Conservation (phyloP, 2,113 vertebrate species). For the Psettodes erumei region DNA sequence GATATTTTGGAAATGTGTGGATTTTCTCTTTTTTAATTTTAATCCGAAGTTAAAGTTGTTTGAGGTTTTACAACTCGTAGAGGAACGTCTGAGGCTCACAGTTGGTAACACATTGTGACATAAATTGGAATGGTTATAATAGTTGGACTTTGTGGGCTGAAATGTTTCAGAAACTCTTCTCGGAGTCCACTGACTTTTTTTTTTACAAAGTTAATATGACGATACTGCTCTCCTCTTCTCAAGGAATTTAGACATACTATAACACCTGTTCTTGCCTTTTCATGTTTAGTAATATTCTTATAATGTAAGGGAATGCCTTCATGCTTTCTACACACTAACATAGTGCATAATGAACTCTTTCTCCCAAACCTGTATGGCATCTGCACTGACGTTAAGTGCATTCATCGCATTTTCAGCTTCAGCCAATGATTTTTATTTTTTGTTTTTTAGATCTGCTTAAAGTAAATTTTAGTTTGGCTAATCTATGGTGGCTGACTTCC, state of each 20-base stretch:
- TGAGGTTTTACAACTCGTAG: slow-evolving; percentile 55
- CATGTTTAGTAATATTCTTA: slow-evolving; percentile 80
- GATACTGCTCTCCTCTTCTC: slow-evolving; percentile 74
- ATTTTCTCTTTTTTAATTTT: slow-evolving; percentile 61
- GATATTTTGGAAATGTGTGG: slow-evolving; percentile 74
- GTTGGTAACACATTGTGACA: slow-evolving; percentile 49
- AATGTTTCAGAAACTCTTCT: slow-evolving; percentile 65
- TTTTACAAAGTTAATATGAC: slow-evolving; percentile 71
- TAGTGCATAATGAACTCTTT: slow-evolving; percentile 72
- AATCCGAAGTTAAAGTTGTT: slow-evolving; percentile 56
- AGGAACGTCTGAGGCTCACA: slow-evolving; percentile 56
- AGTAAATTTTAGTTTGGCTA: slow-evolving; percentile 69
- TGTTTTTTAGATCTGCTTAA: slow-evolving; percentile 66
- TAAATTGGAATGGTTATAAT: slow-evolving; percentile 62
- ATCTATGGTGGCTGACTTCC: slow-evolving; percentile 29
- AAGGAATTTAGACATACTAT: slow-evolving; percentile 78
- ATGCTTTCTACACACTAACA: slow-evolving; percentile 79
- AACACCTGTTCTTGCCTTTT: slow-evolving; percentile 82
- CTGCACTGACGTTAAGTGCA: slow-evolving; percentile 66
- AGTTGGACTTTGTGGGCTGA: slow-evolving; percentile 59
- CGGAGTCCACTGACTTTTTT: slow-evolving; percentile 69
- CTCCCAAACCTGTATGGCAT: slow-evolving; percentile 51
- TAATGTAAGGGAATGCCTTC: slow-evolving; percentile 81
- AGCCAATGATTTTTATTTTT: slow-evolving; percentile 69
- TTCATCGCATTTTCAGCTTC: slow-evolving; percentile 74